These are phyloP conservation scores for Erynnis tages DNA, from an alignment of 2,888 invertebrate species.

Conservation along the genomic window DNA sequence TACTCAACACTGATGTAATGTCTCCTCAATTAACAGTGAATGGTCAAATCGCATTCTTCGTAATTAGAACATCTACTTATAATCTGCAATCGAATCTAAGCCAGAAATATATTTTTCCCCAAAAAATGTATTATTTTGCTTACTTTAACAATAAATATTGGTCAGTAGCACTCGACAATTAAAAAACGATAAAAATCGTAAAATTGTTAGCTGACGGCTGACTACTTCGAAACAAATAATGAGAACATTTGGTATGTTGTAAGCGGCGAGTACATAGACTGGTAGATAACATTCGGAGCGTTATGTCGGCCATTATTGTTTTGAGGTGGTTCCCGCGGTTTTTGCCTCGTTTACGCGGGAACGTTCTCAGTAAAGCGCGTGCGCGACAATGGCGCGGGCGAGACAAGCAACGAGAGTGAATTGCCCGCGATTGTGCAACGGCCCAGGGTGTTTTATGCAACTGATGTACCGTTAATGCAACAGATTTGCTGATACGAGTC, in stretches of 20 bases:
- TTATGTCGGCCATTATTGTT: slow-evolving; percentile 78
- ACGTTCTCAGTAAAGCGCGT: slow-evolving; percentile 77
- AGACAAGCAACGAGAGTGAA: slow-evolving; percentile 72
- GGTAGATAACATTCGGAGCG: slow-evolving; percentile 73
- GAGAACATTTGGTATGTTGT: slow-evolving; percentile 69
- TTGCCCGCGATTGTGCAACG: slow-evolving; percentile 72
- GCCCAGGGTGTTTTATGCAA: slow-evolving; percentile 61
- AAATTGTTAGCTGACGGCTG: slow-evolving; percentile 21
- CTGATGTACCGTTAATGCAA: slow-evolving; percentile 69
- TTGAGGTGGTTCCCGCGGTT: slow-evolving; percentile 74
- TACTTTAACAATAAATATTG: neutral
- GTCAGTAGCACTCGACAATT: neutral
- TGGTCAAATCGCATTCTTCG: no score
- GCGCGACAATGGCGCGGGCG: slow-evolving; percentile 68
- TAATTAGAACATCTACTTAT: no score
- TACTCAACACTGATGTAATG: no score
- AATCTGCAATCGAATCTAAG: no score
- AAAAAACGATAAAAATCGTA: slow-evolving; percentile 6
- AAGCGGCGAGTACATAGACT: slow-evolving; percentile 47
- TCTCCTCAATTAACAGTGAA: no score
- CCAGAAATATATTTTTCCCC: no score
- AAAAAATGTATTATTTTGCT: neutral
- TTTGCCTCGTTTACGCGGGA: slow-evolving; percentile 76
- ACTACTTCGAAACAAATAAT: slow-evolving; percentile 48
- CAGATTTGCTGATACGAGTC: slow-evolving; percentile 55